Evolutionary conservation across 2,888 invertebrate genomes (phyloP).

Genomic region (Orchesellides sinensis): DNA sequence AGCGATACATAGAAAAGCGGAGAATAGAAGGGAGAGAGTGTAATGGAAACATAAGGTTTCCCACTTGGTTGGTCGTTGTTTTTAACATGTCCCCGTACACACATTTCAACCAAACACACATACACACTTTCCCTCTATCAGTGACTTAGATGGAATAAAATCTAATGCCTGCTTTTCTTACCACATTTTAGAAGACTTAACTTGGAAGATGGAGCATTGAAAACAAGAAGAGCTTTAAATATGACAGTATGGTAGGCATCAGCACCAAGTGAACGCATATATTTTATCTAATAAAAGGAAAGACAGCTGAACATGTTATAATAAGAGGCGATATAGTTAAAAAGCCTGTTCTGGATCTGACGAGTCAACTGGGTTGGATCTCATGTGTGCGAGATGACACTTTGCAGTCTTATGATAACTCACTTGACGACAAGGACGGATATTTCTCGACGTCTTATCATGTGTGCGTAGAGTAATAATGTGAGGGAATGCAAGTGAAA

Average conservation of each 20-base stretch:
- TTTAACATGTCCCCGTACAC: conserved; percentile 49
- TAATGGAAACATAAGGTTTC: conserved; percentile 52
- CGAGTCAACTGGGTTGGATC: conserved; percentile 19
- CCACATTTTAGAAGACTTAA: conserved; percentile 8
- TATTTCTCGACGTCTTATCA: background rate
- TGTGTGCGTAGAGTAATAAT: too few species aligned
- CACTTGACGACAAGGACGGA: conserved; percentile 28
- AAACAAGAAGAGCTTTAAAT: background rate
- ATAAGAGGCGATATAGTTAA: background rate
- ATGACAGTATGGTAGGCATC: background rate
- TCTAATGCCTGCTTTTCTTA: conserved; percentile 25
- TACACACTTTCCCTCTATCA: conserved; percentile 10
- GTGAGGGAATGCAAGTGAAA: background rate
- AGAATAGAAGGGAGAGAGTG: conserved; percentile 18
- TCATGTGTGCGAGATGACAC: conserved; percentile 34
- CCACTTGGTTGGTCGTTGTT: conserved; percentile 35
- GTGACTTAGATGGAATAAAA: conserved; percentile 26
- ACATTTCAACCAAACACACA: conserved; percentile 32
- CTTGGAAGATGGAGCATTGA: background rate
- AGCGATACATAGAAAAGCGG: background rate
- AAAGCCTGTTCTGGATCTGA: conserved; percentile 20
- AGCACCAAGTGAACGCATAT: background rate
- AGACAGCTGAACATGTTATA: too few species aligned
- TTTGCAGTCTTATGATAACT: conserved; percentile 45
- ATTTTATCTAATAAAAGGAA: background rate